Conservation (phyloP, 2,113 vertebrate species). For the Antechinus stuartii region DNA sequence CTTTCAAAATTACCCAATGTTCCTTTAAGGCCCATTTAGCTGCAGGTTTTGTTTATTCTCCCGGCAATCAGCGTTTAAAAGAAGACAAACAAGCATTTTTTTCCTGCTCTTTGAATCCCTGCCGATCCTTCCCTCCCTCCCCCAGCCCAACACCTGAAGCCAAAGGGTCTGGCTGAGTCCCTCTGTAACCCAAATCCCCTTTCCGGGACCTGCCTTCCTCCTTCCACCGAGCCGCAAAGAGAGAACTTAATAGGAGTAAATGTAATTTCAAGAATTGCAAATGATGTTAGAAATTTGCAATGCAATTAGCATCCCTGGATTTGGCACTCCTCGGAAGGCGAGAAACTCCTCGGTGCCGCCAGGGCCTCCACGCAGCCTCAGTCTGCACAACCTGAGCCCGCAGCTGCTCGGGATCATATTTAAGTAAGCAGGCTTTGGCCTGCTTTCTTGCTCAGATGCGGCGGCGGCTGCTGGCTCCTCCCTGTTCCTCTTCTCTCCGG, state of each 20-base stretch:
- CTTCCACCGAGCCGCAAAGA: constrained; percentile 77
- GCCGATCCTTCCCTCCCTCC: constrained; percentile 70
- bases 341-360: constrained; percentile 78
- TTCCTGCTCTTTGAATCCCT: constrained; percentile 65
- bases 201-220: constrained; percentile 68
- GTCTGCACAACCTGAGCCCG: constrained; percentile 68
- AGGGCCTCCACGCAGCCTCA: constrained; percentile 68
- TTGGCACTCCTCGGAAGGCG: constrained; percentile 84
- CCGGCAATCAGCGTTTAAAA: constrained; percentile 78
- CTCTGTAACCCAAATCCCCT: constrained; percentile 65
- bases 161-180: constrained; percentile 65
- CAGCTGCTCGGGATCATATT: constrained; percentile 69
- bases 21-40: constrained; percentile 78
- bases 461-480: constrained; percentile 18
- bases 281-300: constrained; percentile 87
- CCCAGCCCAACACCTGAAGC: constrained; percentile 74
- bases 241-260: constrained; percentile 85
- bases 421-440: constrained; percentile 54
- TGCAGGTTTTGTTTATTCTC: constrained; percentile 78
- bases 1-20: constrained; percentile 74
- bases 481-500: constrained; percentile 39
- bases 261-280: constrained; percentile 85
- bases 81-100: constrained; percentile 77
- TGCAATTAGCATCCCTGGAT: constrained; percentile 87
- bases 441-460: constrained; percentile 3